phyloP scores from a whole-genome alignment of 2,113 vertebrate species.

The Megaleporinus macrocephalus region DNA sequence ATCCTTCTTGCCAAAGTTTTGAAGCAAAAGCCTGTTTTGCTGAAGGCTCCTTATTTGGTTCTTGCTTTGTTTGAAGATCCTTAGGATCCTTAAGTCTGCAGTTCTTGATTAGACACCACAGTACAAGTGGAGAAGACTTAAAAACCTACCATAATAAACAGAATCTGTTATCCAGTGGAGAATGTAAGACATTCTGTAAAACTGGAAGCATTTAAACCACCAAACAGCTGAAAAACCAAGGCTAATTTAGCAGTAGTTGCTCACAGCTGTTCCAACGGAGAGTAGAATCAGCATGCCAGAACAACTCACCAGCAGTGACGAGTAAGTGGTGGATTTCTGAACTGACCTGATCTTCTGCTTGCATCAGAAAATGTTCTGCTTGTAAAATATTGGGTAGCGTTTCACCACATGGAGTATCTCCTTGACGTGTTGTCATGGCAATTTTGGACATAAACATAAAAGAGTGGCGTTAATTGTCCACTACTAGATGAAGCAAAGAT shows the following conservation, averaged over 20 bases:
- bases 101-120: background rate
- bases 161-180: background rate
- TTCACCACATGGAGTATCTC: background rate
- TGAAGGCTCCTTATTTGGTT: background rate
- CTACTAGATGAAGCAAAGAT: background rate
- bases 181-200: background rate
- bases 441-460: conserved; percentile 10
- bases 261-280: background rate
- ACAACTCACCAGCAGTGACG: background rate
- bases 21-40: background rate
- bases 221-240: background rate
- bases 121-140: background rate
- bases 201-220: background rate
- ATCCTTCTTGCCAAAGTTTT: background rate
- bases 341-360: background rate
- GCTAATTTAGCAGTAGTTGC: background rate
- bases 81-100: background rate
- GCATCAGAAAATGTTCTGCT: background rate
- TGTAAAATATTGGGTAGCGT: background rate
- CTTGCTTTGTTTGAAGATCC: background rate
- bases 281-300: background rate
- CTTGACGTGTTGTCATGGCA: background rate
- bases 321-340: background rate
- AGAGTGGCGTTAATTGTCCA: too few species aligned
- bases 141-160: too few species aligned